Evolutionary conservation across 2,113 vertebrate genomes (phyloP).

Genomic region (Cnemophilus loriae): DNA sequence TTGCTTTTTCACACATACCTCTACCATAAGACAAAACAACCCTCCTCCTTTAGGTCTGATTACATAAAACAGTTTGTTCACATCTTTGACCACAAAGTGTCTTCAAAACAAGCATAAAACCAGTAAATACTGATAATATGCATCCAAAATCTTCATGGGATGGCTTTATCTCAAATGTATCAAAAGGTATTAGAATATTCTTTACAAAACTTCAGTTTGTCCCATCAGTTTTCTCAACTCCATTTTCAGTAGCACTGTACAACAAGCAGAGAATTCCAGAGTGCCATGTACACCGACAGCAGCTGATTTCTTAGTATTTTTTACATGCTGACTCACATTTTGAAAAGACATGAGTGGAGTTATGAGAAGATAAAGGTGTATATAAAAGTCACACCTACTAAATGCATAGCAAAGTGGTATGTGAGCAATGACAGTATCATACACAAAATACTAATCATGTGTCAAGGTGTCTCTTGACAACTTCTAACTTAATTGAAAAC

Average conservation of each 20-base stretch:
- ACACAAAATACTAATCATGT: not conserved
- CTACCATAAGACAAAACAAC: not conserved
- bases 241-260: not conserved
- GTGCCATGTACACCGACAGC: rapidly evolving
- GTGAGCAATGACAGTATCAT: not conserved
- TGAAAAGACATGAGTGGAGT: not conserved
- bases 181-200: not conserved
- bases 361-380: not conserved
- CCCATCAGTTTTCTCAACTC: not conserved
- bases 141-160: not conserved
- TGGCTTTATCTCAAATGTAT: not conserved
- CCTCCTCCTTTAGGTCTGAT: not conserved
- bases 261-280: not conserved
- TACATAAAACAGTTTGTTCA: not conserved
- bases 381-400: not conserved
- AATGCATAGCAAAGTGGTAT: not conserved
- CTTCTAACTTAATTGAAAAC: not conserved
- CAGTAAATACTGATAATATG: not conserved
- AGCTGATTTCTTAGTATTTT: not conserved
- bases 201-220: not conserved
- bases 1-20: not conserved
- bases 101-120: not conserved
- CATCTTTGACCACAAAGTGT: not conserved
- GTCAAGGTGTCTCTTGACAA: not conserved
- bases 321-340: not conserved